A percentile compares a stretch with the other conserved stretches of the same genome.
These are phyloP conservation scores for Bufo bufo DNA, from an alignment of 2,113 vertebrate species.

Conservation along the genomic window DNA sequence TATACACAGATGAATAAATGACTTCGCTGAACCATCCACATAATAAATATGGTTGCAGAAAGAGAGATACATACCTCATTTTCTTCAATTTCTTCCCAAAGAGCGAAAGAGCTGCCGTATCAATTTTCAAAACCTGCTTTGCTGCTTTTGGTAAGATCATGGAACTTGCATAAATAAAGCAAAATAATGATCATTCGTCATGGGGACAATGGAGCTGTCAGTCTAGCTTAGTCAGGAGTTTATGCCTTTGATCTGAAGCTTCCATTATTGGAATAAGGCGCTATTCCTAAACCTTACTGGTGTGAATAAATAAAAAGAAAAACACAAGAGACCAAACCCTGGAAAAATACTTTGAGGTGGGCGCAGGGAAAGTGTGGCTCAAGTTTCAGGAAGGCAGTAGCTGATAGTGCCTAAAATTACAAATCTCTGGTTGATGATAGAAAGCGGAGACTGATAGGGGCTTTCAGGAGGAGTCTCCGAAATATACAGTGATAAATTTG, in stretches of 20 bases:
- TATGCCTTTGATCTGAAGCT: conserved; percentile 19
- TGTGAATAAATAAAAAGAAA: conserved; percentile 42
- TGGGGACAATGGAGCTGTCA: conserved; percentile 44
- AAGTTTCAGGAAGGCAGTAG: conserved; percentile 55
- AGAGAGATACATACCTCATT: conserved; percentile 49
- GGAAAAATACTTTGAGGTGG: conserved; percentile 47
- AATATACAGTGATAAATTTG: conserved; percentile 20
- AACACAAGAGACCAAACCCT: conserved; percentile 21
- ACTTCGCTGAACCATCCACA: neutral
- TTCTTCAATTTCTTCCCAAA: conserved; percentile 19
- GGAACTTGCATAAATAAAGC: conserved; percentile 33
- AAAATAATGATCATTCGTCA: conserved; percentile 43
- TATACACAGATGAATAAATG: conserved; percentile 1
- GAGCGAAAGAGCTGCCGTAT: conserved; percentile 14
- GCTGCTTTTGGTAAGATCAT: conserved; percentile 41
- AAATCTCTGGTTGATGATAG: conserved; percentile 52
- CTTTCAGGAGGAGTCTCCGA: conserved; percentile 45
- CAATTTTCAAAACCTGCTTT: conserved; percentile 43
- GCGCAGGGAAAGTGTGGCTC: conserved; percentile 56
- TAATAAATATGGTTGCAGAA: neutral
- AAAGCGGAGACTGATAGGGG: conserved; percentile 53
- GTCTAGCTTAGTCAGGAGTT: neutral
- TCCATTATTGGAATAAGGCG: neutral
- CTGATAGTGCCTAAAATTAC: conserved; percentile 53
- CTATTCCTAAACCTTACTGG: conserved; percentile 24